Conservation (phyloP, 2,888 invertebrate genomes). For the Hirtodrosophila trivittata region DNA sequence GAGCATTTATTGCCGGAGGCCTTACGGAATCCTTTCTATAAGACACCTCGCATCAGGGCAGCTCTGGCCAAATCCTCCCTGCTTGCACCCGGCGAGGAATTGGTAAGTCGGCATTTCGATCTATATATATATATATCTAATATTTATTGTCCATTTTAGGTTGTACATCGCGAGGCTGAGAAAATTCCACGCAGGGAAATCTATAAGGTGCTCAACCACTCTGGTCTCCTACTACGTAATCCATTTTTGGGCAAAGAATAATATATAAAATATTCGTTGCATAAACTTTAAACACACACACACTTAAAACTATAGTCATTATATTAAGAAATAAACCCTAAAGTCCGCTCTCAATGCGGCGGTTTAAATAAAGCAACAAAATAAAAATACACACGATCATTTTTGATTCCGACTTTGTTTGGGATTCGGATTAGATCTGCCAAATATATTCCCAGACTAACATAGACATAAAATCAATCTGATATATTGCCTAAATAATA, state of each 20-base stretch:
- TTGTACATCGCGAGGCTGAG: conserved; percentile 86
- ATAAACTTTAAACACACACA: too few relatives aligned
- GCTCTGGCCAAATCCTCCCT: conserved; percentile 86
- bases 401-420: too few relatives aligned
- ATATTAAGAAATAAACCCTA: conserved; percentile 47
- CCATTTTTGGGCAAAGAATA: too few relatives aligned
- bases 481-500: too few relatives aligned
- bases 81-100: conserved; percentile 86
- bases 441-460: too few relatives aligned
- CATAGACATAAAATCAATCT: too few relatives aligned
- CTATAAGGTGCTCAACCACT: conserved; percentile 87
- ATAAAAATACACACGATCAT: too few relatives aligned
- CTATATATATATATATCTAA: neutral
- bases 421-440: too few relatives aligned
- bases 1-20: conserved; percentile 86
- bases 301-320: conserved; percentile 62
- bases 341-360: too few relatives aligned
- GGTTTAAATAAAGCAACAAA: too few relatives aligned
- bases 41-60: conserved; percentile 85
- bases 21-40: conserved; percentile 86
- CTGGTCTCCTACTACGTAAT: conserved; percentile 86
- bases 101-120: conserved; percentile 81
- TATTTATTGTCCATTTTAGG: conserved; percentile 81
- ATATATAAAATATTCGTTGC: too few relatives aligned
- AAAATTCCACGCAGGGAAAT: conserved; percentile 87